phyloP scores from a whole-genome alignment of 2,888 invertebrate genomes.

The Cephonodes hylas region DNA sequence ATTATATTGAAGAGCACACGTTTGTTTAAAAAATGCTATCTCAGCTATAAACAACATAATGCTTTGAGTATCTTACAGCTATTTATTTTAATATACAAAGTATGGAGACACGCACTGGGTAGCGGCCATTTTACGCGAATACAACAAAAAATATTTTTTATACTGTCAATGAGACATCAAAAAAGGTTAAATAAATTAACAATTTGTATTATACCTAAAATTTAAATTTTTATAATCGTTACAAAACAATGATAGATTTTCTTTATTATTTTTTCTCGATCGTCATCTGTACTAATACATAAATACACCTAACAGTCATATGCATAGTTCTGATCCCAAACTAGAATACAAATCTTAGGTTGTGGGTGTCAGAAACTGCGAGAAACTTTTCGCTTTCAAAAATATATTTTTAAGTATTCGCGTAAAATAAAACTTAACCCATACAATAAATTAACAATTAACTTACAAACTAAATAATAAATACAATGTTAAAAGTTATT shows the following conservation, averaged over 20 bases:
- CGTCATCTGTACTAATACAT: not conserved
- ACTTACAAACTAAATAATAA: conserved; percentile 14
- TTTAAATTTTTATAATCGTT: too few relatives aligned
- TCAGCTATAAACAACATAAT: conserved; percentile 19
- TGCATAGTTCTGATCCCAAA: too few relatives aligned
- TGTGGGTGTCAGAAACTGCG: too few relatives aligned
- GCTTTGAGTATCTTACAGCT: conserved; percentile 24
- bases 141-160: too few relatives aligned
- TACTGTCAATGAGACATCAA: not conserved
- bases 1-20: conserved; percentile 53
- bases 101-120: not conserved
- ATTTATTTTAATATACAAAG: conserved; percentile 19
- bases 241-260: too few relatives aligned
- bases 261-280: not conserved
- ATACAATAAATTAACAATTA: conserved; percentile 12
- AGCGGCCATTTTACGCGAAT: not conserved
- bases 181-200: too few relatives aligned
- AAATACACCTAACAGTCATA: too few relatives aligned
- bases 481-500: conserved; percentile 15
- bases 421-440: not conserved
- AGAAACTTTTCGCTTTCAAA: too few relatives aligned
- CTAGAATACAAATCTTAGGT: too few relatives aligned
- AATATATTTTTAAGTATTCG: not conserved
- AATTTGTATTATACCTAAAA: too few relatives aligned
- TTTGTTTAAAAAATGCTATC: conserved; percentile 50